Conservation (phyloP, 2,797 vertebrate species). For the Sebastes kiyomatsui region DNA sequence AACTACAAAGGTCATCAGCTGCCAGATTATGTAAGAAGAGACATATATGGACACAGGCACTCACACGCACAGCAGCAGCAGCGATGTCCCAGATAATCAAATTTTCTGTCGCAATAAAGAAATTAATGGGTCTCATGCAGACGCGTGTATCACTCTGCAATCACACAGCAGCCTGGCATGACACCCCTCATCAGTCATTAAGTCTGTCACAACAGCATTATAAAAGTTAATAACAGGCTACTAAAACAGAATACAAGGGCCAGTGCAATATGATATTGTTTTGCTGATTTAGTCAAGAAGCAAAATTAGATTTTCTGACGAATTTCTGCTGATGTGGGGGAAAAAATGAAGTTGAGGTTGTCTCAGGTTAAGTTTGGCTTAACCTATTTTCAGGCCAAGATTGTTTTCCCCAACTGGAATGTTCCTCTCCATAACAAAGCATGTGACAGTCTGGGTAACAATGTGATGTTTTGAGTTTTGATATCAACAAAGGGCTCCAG, state of each 20-base stretch:
- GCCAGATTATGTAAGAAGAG: conserved; percentile 46
- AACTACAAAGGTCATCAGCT: conserved; percentile 61
- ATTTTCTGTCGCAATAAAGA: conserved; percentile 17
- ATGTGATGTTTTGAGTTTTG: conserved; percentile 65
- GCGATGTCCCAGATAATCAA: conserved; percentile 14
- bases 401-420: conserved; percentile 30
- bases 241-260: background rate
- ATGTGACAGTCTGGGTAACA: conserved; percentile 54
- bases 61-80: conserved; percentile 15
- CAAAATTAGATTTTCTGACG: background rate
- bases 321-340: conserved; percentile 3
- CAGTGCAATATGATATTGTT: background rate
- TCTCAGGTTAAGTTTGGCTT: conserved; percentile 34
- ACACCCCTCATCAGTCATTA: conserved; percentile 16
- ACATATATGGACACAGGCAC: conserved; percentile 17
- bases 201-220: conserved; percentile 1
- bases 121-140: conserved; percentile 13
- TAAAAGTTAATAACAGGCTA: background rate
- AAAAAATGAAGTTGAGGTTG: background rate
- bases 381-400: conserved; percentile 35
- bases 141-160: background rate
- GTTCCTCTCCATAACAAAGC: conserved; percentile 37
- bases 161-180: background rate
- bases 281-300: background rate
- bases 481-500: conserved; percentile 50